Evolutionary conservation across 2,797 vertebrate genomes (phyloP), one percentile per base, ranked within the genome.

Genomic region (Chloroceryle inda): DNA sequence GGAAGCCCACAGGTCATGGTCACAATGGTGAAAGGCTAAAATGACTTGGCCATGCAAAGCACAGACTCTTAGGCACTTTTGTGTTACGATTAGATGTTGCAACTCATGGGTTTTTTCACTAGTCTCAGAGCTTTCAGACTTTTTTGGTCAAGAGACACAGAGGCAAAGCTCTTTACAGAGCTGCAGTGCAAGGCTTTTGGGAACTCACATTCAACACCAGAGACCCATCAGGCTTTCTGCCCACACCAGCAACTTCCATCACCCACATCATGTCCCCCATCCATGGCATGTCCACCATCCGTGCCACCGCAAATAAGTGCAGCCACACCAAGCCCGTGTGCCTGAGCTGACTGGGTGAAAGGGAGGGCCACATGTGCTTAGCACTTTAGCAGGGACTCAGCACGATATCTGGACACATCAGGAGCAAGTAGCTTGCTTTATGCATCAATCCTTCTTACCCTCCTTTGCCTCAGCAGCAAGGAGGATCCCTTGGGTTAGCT

Each of bases 221-320:
- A 80, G 61, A 69, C 37, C 11, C 47, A 63, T 3, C 19, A 19
- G 5, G 29, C 21, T 50, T 62, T 47, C 29, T 79, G 26, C 21
- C 29, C 42, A 21, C 24, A n/a, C 9, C 17, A 23, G 29, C 16
- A 9, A 16, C 0, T 0, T 20, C 55, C 38, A 19, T 18, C 52
- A 50, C 3, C 47, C 71, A 38, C 3, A 0, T 26, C 59, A 61
- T 18, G 24, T 19, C 17, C 59, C 23, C 21, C 42, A 61, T 19
- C 55, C 33, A 35, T 14, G 20, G 10, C 19, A 15, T 0, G 0
- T 20, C 55, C 42, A 29, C 24, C 42, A 35, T 3, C 45, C 66
- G 37, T 3, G 0, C 3, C 1, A 1, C 26, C 66, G 63, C 66
- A 63, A 63, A 26, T 7, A 12, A 52, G 49, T 2, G 6, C 79